Evolutionary conservation across 2,113 vertebrate genomes (phyloP).

Genomic region (Ahaetulla prasina): DNA sequence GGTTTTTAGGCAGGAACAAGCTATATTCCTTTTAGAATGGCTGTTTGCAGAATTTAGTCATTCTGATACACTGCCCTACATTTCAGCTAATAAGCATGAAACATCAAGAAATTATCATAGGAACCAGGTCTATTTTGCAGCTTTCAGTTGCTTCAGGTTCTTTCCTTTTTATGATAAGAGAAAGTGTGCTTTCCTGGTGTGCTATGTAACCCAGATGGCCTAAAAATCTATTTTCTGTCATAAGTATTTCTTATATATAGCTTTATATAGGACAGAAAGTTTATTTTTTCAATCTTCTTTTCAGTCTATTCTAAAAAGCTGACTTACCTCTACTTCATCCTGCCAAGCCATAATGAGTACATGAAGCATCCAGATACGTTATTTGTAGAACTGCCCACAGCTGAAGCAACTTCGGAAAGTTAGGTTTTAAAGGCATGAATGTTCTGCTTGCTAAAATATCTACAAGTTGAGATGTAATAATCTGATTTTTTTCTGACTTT

Average conservation of each 20-base stretch:
- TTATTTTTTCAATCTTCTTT: background rate
- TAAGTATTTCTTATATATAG: conserved; percentile 3
- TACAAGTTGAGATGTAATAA: background rate
- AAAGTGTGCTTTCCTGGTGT: conserved; percentile 2
- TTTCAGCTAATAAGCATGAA: background rate
- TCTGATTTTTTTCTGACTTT: background rate
- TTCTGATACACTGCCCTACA: background rate
- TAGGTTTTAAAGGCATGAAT: background rate
- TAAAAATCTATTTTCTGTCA: conserved; percentile 3
- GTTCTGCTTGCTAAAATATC: background rate
- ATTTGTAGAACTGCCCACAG: background rate
- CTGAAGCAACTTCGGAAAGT: background rate
- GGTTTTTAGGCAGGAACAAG: background rate
- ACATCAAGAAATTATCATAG: background rate
- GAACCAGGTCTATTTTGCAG: background rate
- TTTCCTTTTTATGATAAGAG: background rate
- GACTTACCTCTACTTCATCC: conserved; percentile 3
- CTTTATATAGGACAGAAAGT: background rate
- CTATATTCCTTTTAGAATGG: background rate
- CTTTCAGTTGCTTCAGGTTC: background rate
- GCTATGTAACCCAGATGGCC: background rate
- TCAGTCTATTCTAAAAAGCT: conserved; percentile 6
- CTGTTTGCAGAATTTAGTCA: background rate
- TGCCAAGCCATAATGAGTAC: conserved; percentile 22
- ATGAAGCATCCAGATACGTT: background rate